Evolutionary conservation across 2,113 vertebrate species (phyloP).

Genomic region (Scortum barcoo): DNA sequence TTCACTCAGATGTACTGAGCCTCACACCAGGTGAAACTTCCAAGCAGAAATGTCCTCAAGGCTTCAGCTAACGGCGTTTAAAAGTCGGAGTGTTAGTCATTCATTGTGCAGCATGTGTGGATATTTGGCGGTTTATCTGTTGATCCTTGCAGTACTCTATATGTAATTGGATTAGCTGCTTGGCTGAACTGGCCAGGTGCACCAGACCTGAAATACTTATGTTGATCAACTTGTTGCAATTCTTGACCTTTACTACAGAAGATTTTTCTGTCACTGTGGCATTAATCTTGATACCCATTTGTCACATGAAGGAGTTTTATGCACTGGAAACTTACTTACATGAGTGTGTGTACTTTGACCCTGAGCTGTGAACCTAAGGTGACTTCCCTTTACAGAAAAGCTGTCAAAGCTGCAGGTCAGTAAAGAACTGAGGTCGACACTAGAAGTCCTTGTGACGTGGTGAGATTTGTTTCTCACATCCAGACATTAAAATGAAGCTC

Average conservation of each 20-base stretch:
- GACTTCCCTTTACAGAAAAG: background rate
- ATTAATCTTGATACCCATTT: background rate
- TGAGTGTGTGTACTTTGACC: constrained; percentile 20
- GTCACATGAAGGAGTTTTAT: background rate
- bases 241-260: background rate
- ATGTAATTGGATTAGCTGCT: constrained; percentile 51
- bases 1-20: rapidly evolving
- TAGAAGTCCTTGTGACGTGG: background rate
- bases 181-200: background rate
- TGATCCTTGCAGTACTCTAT: constrained; percentile 19
- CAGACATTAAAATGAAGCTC: background rate
- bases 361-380: background rate
- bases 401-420: background rate
- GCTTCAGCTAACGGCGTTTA: constrained; percentile 34
- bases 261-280: too few relatives aligned
- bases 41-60: background rate
- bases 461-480: background rate
- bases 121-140: constrained; percentile 14
- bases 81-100: constrained; percentile 1
- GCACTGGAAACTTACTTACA: too few relatives aligned
- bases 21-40: background rate
- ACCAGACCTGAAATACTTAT: background rate
- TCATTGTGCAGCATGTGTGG: constrained; percentile 26
- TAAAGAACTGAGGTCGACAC: too few relatives aligned
- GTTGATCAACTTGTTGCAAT: background rate